Evolutionary conservation across 2,113 vertebrate species (phyloP).

Genomic region (Apteryx owenii): DNA sequence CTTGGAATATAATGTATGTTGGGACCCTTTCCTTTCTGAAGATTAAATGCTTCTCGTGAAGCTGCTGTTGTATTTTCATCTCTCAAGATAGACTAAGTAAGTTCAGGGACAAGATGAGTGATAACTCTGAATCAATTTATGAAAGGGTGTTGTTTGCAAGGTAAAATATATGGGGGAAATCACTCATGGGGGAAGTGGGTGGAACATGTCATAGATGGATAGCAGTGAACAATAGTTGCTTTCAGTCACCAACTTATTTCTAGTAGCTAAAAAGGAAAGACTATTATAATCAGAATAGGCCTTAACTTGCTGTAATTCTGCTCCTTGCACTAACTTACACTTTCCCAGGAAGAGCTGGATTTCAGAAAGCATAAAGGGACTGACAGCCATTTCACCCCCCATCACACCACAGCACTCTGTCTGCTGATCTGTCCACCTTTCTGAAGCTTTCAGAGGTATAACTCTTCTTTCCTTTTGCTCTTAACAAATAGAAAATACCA

Average conservation of each 20-base stretch:
- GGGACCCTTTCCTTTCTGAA: conserved; percentile 22
- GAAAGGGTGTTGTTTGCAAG: neutral
- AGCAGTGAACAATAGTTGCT: conserved; percentile 16
- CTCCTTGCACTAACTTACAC: neutral
- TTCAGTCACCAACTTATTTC: conserved; percentile 10
- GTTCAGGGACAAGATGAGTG: neutral
- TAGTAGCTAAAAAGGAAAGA: conserved; percentile 22
- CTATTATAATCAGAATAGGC: neutral
- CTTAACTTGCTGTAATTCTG: neutral
- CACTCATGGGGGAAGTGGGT: neutral
- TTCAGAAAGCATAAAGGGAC: neutral
- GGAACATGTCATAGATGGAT: conserved; percentile 9
- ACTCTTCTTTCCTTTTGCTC: neutral
- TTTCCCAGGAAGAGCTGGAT: neutral
- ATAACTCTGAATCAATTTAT: neutral
- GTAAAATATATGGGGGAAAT: conserved; percentile 16
- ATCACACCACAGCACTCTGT: neutral
- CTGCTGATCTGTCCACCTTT: neutral
- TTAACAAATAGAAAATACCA: neutral
- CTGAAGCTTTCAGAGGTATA: neutral
- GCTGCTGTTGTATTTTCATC: conserved; percentile 54
- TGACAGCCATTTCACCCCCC: neutral
- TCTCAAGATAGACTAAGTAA: conserved; percentile 20
- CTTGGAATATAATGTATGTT: conserved; percentile 16
- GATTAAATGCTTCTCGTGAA: conserved; percentile 10